Conservation (phyloP, 2,797 vertebrate genomes). For the Pipistrellus pipistrellus region DNA sequence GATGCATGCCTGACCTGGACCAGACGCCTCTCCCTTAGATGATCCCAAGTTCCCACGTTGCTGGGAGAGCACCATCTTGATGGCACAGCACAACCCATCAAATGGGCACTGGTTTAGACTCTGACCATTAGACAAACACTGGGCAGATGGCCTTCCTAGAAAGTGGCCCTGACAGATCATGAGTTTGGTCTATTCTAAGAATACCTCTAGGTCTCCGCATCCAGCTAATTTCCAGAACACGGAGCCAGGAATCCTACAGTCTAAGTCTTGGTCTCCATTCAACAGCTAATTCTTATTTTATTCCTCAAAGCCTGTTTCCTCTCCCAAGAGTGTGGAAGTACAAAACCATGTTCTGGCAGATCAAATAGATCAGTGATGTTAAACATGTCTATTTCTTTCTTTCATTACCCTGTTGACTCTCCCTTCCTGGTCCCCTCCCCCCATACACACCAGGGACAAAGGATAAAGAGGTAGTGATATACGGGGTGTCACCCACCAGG, state of each 20-base stretch:
- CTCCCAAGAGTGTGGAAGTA: neutral
- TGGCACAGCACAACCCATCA: neutral
- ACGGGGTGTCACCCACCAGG: constrained; percentile 90
- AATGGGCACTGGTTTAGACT: neutral
- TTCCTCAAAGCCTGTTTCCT: neutral
- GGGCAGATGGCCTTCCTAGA: neutral
- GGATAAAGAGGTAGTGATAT: neutral
- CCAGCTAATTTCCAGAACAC: neutral
- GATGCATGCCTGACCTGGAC: neutral
- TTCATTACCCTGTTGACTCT: neutral
- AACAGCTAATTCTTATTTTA: neutral
- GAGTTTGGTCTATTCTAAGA: neutral
- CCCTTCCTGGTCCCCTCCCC: too few relatives aligned
- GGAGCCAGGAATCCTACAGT: neutral
- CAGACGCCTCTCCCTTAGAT: neutral
- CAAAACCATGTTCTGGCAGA: neutral
- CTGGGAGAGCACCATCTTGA: neutral
- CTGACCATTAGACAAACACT: neutral
- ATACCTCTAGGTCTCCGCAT: neutral
- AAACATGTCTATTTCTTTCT: neutral
- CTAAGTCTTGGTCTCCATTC: neutral
- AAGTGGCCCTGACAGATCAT: neutral
- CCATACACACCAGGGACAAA: neutral
- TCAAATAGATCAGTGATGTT: neutral
- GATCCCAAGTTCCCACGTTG: neutral